These are phyloP conservation scores for Ashinkailepas kermadecensis DNA, from an alignment of 2,888 invertebrate species.

Conservation along the genomic window DNA sequence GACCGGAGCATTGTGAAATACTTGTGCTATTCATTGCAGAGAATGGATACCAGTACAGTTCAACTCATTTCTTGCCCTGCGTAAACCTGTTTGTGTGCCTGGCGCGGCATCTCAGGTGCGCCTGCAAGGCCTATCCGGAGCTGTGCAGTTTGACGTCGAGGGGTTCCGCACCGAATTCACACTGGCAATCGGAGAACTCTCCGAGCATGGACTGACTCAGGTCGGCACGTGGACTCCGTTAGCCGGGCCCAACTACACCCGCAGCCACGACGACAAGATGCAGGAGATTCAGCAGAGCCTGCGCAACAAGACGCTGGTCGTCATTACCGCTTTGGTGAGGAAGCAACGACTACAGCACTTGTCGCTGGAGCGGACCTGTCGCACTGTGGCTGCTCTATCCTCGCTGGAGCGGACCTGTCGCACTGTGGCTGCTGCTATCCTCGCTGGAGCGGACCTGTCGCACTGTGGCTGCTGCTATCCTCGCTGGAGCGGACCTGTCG, in stretches of 20 bases:
- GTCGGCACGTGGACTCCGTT: slow-evolving; percentile 40
- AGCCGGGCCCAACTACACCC: slow-evolving; percentile 39
- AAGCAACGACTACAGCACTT: too few species aligned
- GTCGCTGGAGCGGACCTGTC: too few species aligned
- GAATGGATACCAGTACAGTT: not conserved
- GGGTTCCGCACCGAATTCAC: slow-evolving; percentile 86
- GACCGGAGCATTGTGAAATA: too few species aligned
- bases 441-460: too few species aligned
- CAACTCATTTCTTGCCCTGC: not conserved
- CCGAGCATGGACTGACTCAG: slow-evolving; percentile 21
- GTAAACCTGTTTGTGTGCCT: not conserved
- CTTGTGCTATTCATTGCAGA: too few species aligned
- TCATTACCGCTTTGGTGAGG: slow-evolving; percentile 84
- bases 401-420: too few species aligned
- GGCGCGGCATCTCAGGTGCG: not conserved
- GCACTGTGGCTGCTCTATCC: too few species aligned
- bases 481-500: too few species aligned
- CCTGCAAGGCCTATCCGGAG: slow-evolving; percentile 47
- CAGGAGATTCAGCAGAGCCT: slow-evolving; percentile 66
- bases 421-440: too few species aligned
- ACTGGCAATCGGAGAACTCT: slow-evolving; percentile 80
- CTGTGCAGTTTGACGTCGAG: slow-evolving; percentile 86
- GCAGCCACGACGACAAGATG: slow-evolving; percentile 55
- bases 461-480: too few species aligned
- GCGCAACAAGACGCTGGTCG: slow-evolving; percentile 77